These are phyloP conservation scores for Gouania willdenowi DNA, from an alignment of 2,797 vertebrate genomes.

Conservation along the genomic window DNA sequence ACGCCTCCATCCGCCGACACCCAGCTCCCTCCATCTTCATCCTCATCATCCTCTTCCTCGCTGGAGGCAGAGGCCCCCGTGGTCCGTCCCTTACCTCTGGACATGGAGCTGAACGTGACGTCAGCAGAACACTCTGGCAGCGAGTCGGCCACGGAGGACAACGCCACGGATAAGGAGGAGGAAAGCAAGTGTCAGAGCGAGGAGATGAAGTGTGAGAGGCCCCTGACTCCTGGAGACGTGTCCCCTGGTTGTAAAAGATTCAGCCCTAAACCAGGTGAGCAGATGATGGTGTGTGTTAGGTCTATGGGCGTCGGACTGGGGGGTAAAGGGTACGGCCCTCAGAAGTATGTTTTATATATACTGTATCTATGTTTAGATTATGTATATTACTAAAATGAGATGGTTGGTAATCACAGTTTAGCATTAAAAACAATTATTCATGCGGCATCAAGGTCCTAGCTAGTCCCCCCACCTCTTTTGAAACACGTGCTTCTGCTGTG, in stretches of 20 bases:
- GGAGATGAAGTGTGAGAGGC: slow-evolving; percentile 83
- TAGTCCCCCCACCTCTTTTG: too few relatives aligned
- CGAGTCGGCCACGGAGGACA: slow-evolving; percentile 89
- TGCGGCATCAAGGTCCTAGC: too few relatives aligned
- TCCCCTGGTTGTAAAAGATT: slow-evolving; percentile 81
- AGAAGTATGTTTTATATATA: too few relatives aligned
- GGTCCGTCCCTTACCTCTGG: slow-evolving; percentile 62
- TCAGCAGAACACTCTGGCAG: slow-evolving; percentile 91
- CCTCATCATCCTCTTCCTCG: slow-evolving; percentile 73
- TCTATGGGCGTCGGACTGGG: too few relatives aligned
- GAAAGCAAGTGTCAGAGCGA: slow-evolving; percentile 80
- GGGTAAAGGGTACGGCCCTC: too few relatives aligned
- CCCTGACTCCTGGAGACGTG: slow-evolving; percentile 75
- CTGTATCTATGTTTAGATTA: too few relatives aligned
- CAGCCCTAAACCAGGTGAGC: slow-evolving; percentile 90
- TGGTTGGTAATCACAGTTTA: too few relatives aligned
- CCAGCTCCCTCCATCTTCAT: slow-evolving; percentile 63
- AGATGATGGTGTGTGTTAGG: too few relatives aligned
- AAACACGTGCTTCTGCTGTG: too few relatives aligned
- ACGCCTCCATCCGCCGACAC: slow-evolving; percentile 70
- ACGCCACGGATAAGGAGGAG: slow-evolving; percentile 84
- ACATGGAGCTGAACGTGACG: slow-evolving; percentile 88
- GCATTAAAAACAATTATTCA: too few relatives aligned
- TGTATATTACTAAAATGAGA: too few relatives aligned
- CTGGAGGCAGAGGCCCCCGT: slow-evolving; percentile 68